Conservation (phyloP, 2,797 vertebrate species). For the Lithobates pipiens region DNA sequence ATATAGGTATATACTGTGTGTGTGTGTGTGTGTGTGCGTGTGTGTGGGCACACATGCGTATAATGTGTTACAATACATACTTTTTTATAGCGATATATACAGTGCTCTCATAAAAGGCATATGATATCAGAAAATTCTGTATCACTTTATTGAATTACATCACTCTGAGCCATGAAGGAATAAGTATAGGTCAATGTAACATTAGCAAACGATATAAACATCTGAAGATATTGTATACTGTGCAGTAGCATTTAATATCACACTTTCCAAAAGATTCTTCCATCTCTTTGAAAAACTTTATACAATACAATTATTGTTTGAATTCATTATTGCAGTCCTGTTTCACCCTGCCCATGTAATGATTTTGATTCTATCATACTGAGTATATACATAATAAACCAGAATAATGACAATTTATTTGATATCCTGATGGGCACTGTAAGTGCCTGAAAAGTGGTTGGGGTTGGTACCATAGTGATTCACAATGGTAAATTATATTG, state of each 20-base stretch:
- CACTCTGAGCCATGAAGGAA: slow-evolving; percentile 3
- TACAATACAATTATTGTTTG: slow-evolving; percentile 54
- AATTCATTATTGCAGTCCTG: slow-evolving; percentile 43
- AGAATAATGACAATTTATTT: slow-evolving; percentile 50
- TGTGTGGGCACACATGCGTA: no score
- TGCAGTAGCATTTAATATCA: slow-evolving; percentile 35
- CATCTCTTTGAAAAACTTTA: slow-evolving; percentile 27
- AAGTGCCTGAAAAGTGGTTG: slow-evolving; percentile 38
- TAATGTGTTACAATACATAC: background rate
- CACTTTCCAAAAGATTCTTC: slow-evolving; percentile 8
- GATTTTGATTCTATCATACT: slow-evolving; percentile 42
- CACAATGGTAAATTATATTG: slow-evolving; percentile 11
- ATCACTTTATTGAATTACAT: slow-evolving; percentile 54
- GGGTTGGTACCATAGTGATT: slow-evolving; percentile 10
- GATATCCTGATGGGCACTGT: slow-evolving; percentile 26
- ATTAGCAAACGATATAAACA: slow-evolving; percentile 50
- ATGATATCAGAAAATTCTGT: slow-evolving; percentile 26
- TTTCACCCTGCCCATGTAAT: slow-evolving; percentile 40
- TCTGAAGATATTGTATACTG: slow-evolving; percentile 37
- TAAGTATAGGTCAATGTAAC: slow-evolving; percentile 32
- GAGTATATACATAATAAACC: slow-evolving; percentile 51
- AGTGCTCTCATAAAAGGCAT: slow-evolving; percentile 45
- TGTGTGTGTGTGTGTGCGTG: no score
- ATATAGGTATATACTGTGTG: background rate
- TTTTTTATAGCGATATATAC: slow-evolving; percentile 15